These are phyloP conservation scores for Characodon lateralis DNA, from an alignment of 2,797 vertebrate species.

Conservation along the genomic window DNA sequence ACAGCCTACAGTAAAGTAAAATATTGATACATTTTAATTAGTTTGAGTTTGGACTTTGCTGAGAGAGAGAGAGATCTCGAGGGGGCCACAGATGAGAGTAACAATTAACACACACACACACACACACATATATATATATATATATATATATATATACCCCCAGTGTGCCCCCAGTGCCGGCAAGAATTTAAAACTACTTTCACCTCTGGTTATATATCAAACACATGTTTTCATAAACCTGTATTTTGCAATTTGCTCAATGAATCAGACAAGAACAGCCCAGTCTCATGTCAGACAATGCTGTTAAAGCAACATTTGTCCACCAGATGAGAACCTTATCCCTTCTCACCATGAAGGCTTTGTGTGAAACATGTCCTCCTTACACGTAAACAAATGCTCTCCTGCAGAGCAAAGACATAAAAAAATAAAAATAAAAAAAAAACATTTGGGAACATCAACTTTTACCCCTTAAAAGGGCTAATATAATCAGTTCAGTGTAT, in stretches of 20 bases:
- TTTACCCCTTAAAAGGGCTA: neutral
- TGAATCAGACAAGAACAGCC: neutral
- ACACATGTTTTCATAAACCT: neutral
- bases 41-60: too few species aligned
- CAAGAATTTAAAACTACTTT: too few species aligned
- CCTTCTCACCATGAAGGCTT: neutral
- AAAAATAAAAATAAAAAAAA: neutral
- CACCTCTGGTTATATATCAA: neutral
- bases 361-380: neutral
- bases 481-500: neutral
- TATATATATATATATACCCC: too few species aligned
- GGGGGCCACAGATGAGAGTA: too few species aligned
- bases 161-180: too few species aligned
- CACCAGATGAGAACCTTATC: neutral
- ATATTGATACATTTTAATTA: too few species aligned
- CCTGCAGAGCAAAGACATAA: neutral
- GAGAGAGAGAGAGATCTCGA: too few species aligned
- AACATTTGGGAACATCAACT: neutral
- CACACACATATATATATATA: too few species aligned
- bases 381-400: neutral
- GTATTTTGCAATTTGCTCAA: neutral
- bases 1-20: too few species aligned
- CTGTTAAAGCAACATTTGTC: neutral
- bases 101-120: too few species aligned
- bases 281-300: neutral